Conservation (phyloP, 2,888 invertebrate genomes). For the Drosophila melanosoma region DNA sequence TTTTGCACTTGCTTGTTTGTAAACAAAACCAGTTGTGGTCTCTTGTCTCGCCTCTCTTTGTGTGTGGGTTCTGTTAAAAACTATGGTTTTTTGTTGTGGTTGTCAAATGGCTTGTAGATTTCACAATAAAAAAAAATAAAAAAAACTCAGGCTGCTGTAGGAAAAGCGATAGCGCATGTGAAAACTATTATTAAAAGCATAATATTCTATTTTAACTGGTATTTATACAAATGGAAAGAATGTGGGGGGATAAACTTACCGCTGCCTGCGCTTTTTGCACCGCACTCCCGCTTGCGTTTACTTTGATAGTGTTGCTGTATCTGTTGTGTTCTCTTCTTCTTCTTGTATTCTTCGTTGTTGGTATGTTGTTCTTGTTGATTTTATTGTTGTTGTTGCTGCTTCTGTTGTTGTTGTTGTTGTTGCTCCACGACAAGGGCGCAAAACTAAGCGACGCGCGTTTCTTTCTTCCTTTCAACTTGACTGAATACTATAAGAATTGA, state of each 20-base stretch:
- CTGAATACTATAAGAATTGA: constrained; percentile 12
- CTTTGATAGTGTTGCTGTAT: not conserved
- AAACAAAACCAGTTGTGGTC: constrained; percentile 73
- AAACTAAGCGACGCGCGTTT: constrained; percentile 47
- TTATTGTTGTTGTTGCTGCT: not conserved
- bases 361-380: constrained; percentile 10
- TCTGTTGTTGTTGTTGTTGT: constrained; percentile 4
- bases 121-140: not conserved
- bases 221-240: not conserved
- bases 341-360: not conserved
- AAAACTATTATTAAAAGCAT: constrained; percentile 1
- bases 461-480: constrained; percentile 26
- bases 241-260: constrained; percentile 62
- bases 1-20: constrained; percentile 69
- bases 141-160: constrained; percentile 7
- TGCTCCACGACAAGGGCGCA: constrained; percentile 34
- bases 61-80: constrained; percentile 30
- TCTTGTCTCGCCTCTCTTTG: not conserved
- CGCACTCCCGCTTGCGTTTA: constrained; percentile 14
- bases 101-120: not conserved
- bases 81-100: not conserved
- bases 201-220: constrained; percentile 9
- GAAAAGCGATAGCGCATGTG: not conserved
- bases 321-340: constrained; percentile 5
- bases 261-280: constrained; percentile 66